Evolutionary conservation across 2,888 invertebrate species (phyloP).

Genomic region (Camptogramma bilineatum): DNA sequence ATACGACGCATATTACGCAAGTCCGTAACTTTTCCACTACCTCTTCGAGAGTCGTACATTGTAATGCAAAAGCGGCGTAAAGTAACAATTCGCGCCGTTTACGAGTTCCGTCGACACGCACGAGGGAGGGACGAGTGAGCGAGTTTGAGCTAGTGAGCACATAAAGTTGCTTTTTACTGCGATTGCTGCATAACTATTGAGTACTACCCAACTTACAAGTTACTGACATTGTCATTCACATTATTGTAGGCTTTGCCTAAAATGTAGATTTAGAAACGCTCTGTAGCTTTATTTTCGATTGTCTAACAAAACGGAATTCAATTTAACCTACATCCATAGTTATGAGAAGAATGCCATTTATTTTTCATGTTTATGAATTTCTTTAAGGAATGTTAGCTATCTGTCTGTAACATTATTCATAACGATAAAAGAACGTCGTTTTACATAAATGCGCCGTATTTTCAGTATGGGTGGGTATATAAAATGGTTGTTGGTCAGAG

Average conservation of each 20-base stretch:
- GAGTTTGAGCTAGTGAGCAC: not conserved
- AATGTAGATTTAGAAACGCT: not conserved
- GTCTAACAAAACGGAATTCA: not conserved
- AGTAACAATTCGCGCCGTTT: conserved; percentile 13
- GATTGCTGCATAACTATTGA: not conserved
- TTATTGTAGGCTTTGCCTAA: not conserved
- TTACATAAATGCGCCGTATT: conserved; percentile 13
- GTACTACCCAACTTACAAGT: not conserved
- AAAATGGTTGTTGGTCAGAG: not conserved
- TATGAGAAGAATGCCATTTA: not conserved
- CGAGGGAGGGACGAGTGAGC: not conserved
- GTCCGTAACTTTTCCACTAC: not conserved
- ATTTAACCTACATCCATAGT: not conserved
- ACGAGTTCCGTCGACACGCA: not conserved
- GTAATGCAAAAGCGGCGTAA: conserved; percentile 15
- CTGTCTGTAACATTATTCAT: not conserved
- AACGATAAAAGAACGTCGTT: conserved; percentile 5
- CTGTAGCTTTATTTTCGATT: not conserved
- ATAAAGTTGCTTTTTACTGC: not conserved
- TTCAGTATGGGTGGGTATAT: not conserved
- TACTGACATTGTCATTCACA: not conserved
- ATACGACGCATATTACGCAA: not conserved
- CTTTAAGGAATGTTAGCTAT: not conserved
- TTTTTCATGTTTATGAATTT: not conserved
- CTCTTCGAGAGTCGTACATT: conserved; percentile 8